A percentile compares a stretch with the other conserved stretches of the same genome.
phyloP scores from a whole-genome alignment of 1,140 invertebrate species.

The Apocrypta bakeri region DNA sequence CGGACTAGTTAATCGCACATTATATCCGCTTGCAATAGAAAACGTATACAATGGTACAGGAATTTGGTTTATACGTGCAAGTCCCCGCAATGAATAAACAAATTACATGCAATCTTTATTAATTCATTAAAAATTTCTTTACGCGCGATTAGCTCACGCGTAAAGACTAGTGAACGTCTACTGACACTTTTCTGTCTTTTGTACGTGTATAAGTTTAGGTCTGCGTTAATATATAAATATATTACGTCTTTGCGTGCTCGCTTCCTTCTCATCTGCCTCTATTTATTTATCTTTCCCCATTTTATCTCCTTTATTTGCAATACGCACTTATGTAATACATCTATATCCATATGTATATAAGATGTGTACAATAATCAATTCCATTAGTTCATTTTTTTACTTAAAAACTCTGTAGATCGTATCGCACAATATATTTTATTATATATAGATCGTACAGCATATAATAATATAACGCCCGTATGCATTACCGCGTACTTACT shows the following conservation, averaged over 20 bases:
- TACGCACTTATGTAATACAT: constrained; percentile 14
- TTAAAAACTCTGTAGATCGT: constrained; percentile 26
- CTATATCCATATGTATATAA: constrained; percentile 14
- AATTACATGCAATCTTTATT: background rate
- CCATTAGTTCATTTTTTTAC: constrained; percentile 38
- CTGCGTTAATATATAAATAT: constrained; percentile 40
- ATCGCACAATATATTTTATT: background rate
- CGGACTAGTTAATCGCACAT: too few species aligned
- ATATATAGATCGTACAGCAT: background rate
- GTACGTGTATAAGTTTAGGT: constrained; percentile 30
- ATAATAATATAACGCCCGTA: background rate
- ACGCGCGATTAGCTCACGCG: background rate
- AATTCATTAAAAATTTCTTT: constrained; percentile 5
- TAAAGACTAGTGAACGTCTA: constrained; percentile 24
- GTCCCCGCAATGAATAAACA: background rate
- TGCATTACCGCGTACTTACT: background rate
- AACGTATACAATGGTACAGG: too few species aligned
- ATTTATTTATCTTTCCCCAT: background rate
- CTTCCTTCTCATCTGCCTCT: background rate
- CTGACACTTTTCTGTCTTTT: constrained; percentile 5
- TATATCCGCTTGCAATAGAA: too few species aligned
- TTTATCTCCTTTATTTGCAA: background rate
- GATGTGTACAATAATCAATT: constrained; percentile 51
- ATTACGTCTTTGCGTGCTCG: constrained; percentile 36
- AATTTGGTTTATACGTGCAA: background rate